Percentiles rank a stretch among this genome's conserved stretches.
phyloP scores from a whole-genome alignment of 2,797 vertebrate genomes.

The Coluber constrictor region DNA sequence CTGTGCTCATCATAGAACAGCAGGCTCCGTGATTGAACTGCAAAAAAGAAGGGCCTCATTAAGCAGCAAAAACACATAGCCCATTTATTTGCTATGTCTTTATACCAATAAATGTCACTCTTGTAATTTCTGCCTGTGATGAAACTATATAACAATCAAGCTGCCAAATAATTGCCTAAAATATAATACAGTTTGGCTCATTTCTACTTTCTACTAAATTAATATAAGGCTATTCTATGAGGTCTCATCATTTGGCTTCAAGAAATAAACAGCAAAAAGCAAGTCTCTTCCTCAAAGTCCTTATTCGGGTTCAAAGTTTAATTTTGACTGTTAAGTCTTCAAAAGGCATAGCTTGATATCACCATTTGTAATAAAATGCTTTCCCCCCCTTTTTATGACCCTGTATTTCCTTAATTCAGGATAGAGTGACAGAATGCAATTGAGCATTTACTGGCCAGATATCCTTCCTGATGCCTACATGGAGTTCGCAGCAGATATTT shows the following conservation, averaged over 20 bases:
- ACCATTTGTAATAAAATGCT: not conserved
- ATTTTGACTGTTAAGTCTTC: not conserved
- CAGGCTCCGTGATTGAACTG: slow-evolving; percentile 96
- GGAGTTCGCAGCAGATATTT: not conserved
- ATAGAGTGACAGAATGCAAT: not conserved
- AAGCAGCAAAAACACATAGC: slow-evolving; percentile 2
- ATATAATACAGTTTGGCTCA: not conserved
- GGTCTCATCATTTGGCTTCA: not conserved
- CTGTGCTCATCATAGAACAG: slow-evolving; percentile 91
- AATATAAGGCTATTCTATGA: not conserved
- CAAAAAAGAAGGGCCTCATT: slow-evolving; percentile 42
- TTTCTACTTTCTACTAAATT: not conserved
- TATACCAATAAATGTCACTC: not conserved
- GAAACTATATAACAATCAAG: not conserved
- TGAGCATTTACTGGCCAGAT: not conserved
- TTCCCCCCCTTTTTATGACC: not conserved
- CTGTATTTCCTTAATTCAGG: not conserved
- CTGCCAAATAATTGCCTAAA: not conserved
- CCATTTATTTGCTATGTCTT: not conserved
- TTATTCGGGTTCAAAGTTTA: no score
- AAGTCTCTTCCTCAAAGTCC: not conserved
- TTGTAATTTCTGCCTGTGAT: not conserved
- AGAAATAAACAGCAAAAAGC: not conserved
- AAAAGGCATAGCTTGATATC: not conserved
- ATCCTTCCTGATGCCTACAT: not conserved